A percentile compares a stretch with the other conserved stretches of the same genome.
These are phyloP conservation scores for Prorops nasuta DNA, from an alignment of 1,140 invertebrate genomes.

Conservation along the genomic window DNA sequence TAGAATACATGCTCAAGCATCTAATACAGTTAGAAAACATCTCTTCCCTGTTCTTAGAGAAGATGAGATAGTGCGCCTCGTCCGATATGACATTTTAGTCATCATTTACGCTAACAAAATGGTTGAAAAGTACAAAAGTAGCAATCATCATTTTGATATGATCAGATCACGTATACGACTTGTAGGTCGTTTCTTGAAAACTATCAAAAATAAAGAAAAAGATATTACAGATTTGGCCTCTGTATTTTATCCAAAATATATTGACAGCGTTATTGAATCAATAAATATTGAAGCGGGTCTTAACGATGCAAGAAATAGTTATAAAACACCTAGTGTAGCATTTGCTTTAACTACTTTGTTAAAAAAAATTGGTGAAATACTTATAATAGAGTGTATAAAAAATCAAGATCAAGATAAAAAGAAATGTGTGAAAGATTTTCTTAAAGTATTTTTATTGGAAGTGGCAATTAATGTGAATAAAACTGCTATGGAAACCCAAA, in stretches of 20 bases:
- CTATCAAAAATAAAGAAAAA: slow-evolving; percentile 3
- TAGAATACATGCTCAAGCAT: slow-evolving; percentile 11
- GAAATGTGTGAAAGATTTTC: slow-evolving; percentile 8
- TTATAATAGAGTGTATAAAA: slow-evolving; percentile 9
- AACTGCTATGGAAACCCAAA: slow-evolving; percentile 11
- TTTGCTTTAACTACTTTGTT: slow-evolving; percentile 5
- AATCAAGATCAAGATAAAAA: slow-evolving; percentile 5
- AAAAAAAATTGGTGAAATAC: slow-evolving; percentile 7
- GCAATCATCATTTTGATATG: slow-evolving; percentile 9
- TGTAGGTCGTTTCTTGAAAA: slow-evolving; percentile 14
- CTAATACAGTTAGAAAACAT: slow-evolving; percentile 2
- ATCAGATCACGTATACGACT: slow-evolving; percentile 9
- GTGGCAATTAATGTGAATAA: slow-evolving; percentile 1
- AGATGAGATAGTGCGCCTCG: slow-evolving; percentile 11
- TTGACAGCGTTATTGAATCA: slow-evolving; percentile 6
- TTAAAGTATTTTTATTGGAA: slow-evolving; percentile 6
- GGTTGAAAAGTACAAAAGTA: slow-evolving; percentile 12
- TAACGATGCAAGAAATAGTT: not conserved
- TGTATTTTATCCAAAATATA: slow-evolving; percentile 14
- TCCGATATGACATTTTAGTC: slow-evolving; percentile 17
- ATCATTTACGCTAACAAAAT: slow-evolving; percentile 17
- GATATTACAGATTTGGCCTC: slow-evolving; percentile 14
- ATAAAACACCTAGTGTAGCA: slow-evolving; percentile 4
- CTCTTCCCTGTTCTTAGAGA: slow-evolving; percentile 16
- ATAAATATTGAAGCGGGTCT: slow-evolving; percentile 8